Conservation (phyloP, 2,113 vertebrate species). For the Calonectris borealis region DNA sequence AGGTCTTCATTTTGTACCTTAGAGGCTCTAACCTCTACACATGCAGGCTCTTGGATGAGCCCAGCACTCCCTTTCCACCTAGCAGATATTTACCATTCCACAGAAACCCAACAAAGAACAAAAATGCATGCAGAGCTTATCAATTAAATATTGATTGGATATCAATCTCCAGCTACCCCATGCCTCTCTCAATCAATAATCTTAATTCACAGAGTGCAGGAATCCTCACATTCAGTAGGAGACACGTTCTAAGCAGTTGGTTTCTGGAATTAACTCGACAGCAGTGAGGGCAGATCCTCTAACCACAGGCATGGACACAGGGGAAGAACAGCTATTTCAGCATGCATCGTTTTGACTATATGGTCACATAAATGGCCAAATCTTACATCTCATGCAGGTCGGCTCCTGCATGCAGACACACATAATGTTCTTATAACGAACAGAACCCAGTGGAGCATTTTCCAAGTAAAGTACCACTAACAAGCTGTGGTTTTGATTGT, state of each 20-base stretch:
- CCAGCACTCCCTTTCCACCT: neutral
- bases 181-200: neutral
- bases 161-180: neutral
- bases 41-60: neutral
- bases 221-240: neutral
- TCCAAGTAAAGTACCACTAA: constrained; percentile 23
- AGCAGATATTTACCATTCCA: neutral
- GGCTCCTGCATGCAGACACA: neutral
- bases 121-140: neutral
- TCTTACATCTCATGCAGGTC: neutral
- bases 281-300: neutral
- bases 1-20: neutral
- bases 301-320: neutral
- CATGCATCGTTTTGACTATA: neutral
- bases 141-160: neutral
- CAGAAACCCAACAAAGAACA: neutral
- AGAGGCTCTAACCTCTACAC: neutral
- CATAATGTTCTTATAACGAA: neutral
- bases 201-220: neutral
- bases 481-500: neutral
- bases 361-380: constrained; percentile 1
- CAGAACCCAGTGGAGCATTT: neutral
- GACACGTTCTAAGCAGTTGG: neutral
- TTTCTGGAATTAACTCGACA: neutral
- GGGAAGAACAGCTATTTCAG: neutral